These are phyloP conservation scores for Gasterosteus nipponicus DNA, from an alignment of 2,113 vertebrate genomes.

Conservation along the genomic window DNA sequence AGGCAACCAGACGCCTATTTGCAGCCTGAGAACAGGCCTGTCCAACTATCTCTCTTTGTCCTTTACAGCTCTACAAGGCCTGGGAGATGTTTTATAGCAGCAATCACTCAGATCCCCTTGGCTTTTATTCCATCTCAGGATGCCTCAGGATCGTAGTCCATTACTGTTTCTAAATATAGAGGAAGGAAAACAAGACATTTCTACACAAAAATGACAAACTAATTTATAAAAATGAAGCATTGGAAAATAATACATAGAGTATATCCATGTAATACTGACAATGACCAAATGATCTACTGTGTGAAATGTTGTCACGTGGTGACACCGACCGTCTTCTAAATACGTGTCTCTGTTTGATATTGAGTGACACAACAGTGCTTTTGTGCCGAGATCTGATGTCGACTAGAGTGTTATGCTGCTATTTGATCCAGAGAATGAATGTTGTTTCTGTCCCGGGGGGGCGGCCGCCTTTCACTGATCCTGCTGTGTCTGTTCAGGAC, in stretches of 20 bases:
- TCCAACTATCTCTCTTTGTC: slow-evolving; percentile 67
- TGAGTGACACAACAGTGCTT: slow-evolving; percentile 73
- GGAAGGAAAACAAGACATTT: slow-evolving; percentile 22
- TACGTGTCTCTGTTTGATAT: slow-evolving; percentile 53
- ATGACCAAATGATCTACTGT: not conserved
- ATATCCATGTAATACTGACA: not conserved
- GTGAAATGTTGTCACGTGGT: slow-evolving; percentile 12
- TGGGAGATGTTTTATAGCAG: slow-evolving; percentile 75
- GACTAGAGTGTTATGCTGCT: slow-evolving; percentile 58
- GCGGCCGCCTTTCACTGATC: slow-evolving; percentile 60
- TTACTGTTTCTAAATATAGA: slow-evolving; percentile 70
- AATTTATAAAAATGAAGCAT: not conserved
- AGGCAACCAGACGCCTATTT: slow-evolving; percentile 73
- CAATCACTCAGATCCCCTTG: slow-evolving; percentile 74
- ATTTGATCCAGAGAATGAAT: slow-evolving; percentile 75
- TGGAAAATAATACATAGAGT: not conserved
- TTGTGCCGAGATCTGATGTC: slow-evolving; percentile 65
- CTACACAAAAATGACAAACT: not conserved
- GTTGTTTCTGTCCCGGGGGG: slow-evolving; percentile 66
- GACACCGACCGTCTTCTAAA: slow-evolving; percentile 52
- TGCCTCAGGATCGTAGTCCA: slow-evolving; percentile 65
- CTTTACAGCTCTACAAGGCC: slow-evolving; percentile 76
- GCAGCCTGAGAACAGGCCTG: slow-evolving; percentile 69
- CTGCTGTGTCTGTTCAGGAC: slow-evolving; percentile 73
- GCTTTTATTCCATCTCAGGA: slow-evolving; percentile 74